Conservation (phyloP, 2,888 invertebrate genomes). For the Gryllus longicercus region DNA sequence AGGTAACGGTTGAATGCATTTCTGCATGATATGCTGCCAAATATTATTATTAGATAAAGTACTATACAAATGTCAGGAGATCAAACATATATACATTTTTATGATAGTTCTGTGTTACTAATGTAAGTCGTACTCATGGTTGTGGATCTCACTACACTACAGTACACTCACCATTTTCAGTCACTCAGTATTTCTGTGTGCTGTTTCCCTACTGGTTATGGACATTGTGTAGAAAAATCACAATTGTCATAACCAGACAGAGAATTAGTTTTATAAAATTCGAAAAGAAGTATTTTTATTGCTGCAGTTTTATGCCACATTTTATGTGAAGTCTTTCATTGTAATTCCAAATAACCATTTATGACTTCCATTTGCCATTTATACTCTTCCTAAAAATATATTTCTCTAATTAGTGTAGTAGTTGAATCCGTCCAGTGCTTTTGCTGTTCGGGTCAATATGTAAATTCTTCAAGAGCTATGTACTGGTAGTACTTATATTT, state of each 20-base stretch:
- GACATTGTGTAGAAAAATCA: neutral
- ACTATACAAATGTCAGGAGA: no score
- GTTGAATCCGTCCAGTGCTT: constrained; percentile 29
- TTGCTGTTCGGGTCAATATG: constrained; percentile 28
- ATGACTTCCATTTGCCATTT: constrained; percentile 26
- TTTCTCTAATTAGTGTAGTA: constrained; percentile 23
- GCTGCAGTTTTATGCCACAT: neutral
- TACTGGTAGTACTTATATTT: no score
- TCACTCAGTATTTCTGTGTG: constrained; percentile 7
- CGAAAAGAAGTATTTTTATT: constrained; percentile 26
- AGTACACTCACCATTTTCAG: neutral
- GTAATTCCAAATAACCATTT: neutral
- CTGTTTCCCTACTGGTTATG: neutral
- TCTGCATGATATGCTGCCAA: no score
- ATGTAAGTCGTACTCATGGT: neutral
- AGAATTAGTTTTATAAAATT: constrained; percentile 28
- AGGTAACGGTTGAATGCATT: no score
- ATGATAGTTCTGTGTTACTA: neutral
- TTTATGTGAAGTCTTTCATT: constrained; percentile 25
- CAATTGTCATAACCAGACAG: neutral
- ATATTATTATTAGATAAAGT: no score
- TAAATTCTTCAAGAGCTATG: neutral
- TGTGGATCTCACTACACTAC: neutral
- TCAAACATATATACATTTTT: no score
- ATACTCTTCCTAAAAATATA: neutral